These are phyloP conservation scores for Ashinkailepas kermadecensis DNA, from an alignment of 2,888 invertebrate genomes.

Conservation along the genomic window DNA sequence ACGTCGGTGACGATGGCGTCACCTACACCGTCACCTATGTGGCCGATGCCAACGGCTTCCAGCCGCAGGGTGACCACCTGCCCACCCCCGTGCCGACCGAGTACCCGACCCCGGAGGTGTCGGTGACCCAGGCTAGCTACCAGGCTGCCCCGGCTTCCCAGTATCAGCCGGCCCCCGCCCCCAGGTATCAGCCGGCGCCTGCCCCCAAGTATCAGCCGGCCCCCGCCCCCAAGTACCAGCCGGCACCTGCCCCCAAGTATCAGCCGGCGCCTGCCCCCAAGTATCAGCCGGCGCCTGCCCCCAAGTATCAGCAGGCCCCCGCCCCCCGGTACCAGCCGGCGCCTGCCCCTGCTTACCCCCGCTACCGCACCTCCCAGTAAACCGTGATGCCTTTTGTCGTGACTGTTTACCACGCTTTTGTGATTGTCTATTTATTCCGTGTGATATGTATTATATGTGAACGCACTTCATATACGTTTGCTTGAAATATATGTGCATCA, in stretches of 20 bases:
- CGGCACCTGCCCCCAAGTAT: background rate
- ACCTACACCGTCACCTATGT: background rate
- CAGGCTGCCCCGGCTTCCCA: too few relatives aligned
- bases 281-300: too few relatives aligned
- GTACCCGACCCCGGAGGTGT: conserved; percentile 2
- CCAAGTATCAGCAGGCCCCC: background rate
- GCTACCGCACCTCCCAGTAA: too few relatives aligned
- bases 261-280: background rate
- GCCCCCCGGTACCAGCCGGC: background rate
- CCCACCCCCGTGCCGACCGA: background rate
- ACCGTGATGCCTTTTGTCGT: too few relatives aligned
- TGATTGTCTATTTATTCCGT: too few relatives aligned
- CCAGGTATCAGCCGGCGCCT: background rate
- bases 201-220: background rate
- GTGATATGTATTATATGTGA: too few relatives aligned
- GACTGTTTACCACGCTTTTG: too few relatives aligned
- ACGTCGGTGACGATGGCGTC: background rate
- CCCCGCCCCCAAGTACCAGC: too few relatives aligned
- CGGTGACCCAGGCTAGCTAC: background rate
- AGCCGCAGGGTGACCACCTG: conserved; percentile 10
- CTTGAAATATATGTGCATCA: too few relatives aligned
- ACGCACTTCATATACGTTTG: too few relatives aligned
- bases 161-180: too few relatives aligned
- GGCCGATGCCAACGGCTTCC: conserved; percentile 9
- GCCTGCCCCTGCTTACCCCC: background rate